Conservation (phyloP, 2,113 vertebrate species). For the Lamprotornis superbus region DNA sequence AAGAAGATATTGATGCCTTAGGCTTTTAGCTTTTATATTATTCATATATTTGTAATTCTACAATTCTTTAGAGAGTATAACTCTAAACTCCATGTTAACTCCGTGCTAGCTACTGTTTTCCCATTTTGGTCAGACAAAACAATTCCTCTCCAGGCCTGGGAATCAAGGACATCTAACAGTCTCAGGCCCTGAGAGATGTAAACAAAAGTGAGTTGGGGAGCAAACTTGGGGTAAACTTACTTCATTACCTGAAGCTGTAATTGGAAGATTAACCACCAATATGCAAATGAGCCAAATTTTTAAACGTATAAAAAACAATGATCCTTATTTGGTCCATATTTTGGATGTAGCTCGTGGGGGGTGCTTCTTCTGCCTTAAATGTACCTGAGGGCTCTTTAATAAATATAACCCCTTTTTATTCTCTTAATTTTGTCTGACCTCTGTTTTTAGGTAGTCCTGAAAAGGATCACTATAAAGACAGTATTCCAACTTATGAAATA, state of each 20-base stretch:
- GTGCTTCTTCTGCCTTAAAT: not conserved
- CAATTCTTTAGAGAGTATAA: not conserved
- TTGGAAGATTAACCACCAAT: not conserved
- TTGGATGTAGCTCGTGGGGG: not conserved
- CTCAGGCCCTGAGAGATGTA: not conserved
- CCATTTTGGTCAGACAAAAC: not conserved
- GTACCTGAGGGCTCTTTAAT: not conserved
- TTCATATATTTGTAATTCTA: not conserved
- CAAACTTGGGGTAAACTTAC: not conserved
- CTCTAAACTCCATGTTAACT: not conserved
- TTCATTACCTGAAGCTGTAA: not conserved
- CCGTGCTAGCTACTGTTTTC: not conserved
- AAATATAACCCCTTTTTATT: not conserved
- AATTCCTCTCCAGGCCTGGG: not conserved
- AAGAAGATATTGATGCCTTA: not conserved
- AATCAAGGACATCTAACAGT: not conserved
- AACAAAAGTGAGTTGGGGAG: not conserved
- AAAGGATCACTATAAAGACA: not conserved
- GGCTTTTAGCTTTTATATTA: not conserved
- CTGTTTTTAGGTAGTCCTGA: not conserved
- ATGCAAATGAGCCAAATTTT: not conserved
- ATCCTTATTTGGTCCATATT: fast-evolving
- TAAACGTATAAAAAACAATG: not conserved
- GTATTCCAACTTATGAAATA: not conserved
- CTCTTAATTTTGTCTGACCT: not conserved